phyloP scores from a whole-genome alignment of 2,797 vertebrate genomes.

The Acomys russatus region DNA sequence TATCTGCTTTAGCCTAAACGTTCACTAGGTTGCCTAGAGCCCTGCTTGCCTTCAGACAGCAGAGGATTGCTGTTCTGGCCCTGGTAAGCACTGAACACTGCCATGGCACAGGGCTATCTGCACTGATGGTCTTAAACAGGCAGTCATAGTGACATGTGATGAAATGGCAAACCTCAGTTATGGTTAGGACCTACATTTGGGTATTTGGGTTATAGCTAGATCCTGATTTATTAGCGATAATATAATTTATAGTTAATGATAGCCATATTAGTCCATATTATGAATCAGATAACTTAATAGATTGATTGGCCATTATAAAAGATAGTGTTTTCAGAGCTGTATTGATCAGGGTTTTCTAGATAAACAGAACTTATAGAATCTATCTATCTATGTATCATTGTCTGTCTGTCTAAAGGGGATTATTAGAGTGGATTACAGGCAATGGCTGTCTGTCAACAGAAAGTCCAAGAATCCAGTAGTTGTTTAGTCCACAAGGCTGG shows the following conservation, averaged over 20 bases:
- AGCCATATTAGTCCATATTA: background rate
- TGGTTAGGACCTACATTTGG: constrained; percentile 32
- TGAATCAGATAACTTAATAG: constrained; percentile 32
- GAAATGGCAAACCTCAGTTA: constrained; percentile 2
- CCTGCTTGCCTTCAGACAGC: background rate
- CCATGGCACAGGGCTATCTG: background rate
- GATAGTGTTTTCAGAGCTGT: background rate
- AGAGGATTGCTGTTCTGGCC: background rate
- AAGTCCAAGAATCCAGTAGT: background rate
- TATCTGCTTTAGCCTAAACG: background rate
- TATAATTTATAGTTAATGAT: constrained; percentile 47
- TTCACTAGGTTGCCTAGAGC: background rate
- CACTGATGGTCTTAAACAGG: background rate
- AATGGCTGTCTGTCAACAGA: background rate
- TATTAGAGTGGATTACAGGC: background rate
- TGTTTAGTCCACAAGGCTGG: background rate
- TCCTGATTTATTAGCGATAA: constrained; percentile 38
- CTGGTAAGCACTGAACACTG: background rate
- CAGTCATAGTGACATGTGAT: background rate
- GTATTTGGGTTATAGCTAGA: constrained; percentile 66
- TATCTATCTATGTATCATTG: background rate
- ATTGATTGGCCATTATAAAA: constrained; percentile 40
- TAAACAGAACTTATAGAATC: background rate
- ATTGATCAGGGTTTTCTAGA: background rate
- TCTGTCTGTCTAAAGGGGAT: background rate